phyloP scores from a whole-genome alignment of 2,113 vertebrate genomes.

The Potamarius usumacintae region DNA sequence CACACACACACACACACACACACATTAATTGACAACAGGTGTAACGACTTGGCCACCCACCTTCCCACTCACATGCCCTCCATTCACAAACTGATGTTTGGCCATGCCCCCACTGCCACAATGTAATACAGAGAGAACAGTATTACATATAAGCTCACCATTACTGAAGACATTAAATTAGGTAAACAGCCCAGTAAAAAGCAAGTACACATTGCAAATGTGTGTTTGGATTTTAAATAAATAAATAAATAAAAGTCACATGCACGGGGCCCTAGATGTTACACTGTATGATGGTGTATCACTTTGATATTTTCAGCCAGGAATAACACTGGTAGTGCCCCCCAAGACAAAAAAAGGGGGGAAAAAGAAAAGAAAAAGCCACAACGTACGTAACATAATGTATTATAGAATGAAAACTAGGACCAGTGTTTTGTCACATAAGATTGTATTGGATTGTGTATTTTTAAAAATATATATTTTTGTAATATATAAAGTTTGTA shows the following conservation, averaged over 20 bases:
- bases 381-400: neutral
- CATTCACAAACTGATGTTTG: no score
- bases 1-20: no score
- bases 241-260: neutral
- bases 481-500: neutral
- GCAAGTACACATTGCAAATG: neutral
- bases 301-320: neutral
- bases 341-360: neutral
- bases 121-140: neutral
- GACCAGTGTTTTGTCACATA: neutral
- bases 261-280: neutral
- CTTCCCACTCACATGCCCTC: no score
- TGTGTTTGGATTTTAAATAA: no score
- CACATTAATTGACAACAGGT: no score
- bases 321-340: neutral
- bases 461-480: neutral
- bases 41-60: no score
- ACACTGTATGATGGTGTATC: neutral
- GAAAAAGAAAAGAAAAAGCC: neutral
- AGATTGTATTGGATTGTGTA: neutral
- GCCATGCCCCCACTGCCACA: no score
- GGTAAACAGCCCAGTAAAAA: neutral
- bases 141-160: neutral
- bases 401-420: neutral
- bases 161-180: neutral